A percentile compares a stretch with the other conserved stretches of the same genome.
Conservation (phyloP, 2,888 invertebrate species). For the Argyresthia goedartella region DNA sequence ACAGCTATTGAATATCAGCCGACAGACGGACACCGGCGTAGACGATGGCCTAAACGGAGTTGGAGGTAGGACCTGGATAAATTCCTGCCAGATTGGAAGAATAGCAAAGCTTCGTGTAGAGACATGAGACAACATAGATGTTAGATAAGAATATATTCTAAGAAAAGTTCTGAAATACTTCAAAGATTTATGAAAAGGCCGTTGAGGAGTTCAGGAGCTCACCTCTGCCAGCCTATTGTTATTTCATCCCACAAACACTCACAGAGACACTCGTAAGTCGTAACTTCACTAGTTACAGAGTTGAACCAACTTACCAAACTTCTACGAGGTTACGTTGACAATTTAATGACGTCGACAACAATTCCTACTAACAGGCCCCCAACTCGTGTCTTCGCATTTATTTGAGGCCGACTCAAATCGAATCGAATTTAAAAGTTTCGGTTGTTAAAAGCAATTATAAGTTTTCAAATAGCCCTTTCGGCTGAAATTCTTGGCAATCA, state of each 20-base stretch:
- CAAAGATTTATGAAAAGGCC: too few relatives aligned
- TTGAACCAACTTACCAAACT: background rate
- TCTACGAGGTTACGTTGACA: slow-evolving; percentile 1
- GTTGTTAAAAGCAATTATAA: slow-evolving; percentile 6
- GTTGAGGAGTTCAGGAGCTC: too few relatives aligned
- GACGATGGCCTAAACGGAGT: too few relatives aligned
- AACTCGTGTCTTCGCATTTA: background rate
- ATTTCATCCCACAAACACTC: background rate
- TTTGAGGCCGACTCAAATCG: background rate
- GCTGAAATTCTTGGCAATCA: background rate
- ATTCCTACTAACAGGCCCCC: background rate
- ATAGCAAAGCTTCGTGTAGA: too few relatives aligned
- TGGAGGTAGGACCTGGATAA: too few relatives aligned
- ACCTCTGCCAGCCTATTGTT: background rate
- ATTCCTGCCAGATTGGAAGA: too few relatives aligned
- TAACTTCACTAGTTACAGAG: slow-evolving; percentile 2
- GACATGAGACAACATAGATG: too few relatives aligned
- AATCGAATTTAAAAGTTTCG: slow-evolving; percentile 3
- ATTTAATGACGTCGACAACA: slow-evolving; percentile 4
- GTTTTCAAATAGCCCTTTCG: slow-evolving; percentile 5
- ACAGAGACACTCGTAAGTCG: background rate
- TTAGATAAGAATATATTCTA: too few relatives aligned
- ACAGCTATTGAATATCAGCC: too few relatives aligned
- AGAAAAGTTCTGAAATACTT: too few relatives aligned
- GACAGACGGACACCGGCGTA: too few relatives aligned